A percentile compares a stretch with the other conserved stretches of the same genome.
These are phyloP conservation scores for Neopelma chrysocephalum DNA, from an alignment of 2,797 vertebrate genomes.

Conservation along the genomic window DNA sequence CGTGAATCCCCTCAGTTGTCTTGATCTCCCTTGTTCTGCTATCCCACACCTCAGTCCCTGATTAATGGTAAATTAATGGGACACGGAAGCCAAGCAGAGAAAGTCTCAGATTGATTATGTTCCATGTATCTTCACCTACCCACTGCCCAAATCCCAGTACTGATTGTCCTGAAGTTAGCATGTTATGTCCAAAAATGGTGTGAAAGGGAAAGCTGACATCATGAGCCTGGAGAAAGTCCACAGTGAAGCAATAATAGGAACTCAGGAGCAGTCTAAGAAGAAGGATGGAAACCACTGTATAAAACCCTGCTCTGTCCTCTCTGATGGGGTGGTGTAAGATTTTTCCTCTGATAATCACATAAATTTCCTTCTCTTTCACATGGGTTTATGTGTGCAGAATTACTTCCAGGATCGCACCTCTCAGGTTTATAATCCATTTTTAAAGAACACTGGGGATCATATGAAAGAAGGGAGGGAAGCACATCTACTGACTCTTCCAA, in stretches of 20 bases:
- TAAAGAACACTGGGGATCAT: neutral
- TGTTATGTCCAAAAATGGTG: neutral
- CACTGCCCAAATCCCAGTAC: neutral
- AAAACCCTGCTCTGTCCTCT: neutral
- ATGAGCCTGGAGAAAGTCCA: neutral
- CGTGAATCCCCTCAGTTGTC: neutral
- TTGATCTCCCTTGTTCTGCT: neutral
- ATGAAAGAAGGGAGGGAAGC: neutral
- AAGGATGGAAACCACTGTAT: neutral
- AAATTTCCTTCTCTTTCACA: neutral
- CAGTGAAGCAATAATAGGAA: neutral
- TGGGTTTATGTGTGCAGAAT: neutral
- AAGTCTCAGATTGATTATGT: neutral
- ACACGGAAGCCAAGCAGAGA: neutral
- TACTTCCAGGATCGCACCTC: neutral
- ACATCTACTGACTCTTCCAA: neutral
- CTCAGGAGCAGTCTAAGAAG: neutral
- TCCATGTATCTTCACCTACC: neutral
- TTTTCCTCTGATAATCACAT: neutral
- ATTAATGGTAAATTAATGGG: neutral
- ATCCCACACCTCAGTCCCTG: neutral
- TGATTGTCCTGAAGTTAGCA: neutral
- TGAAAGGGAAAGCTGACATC: neutral
- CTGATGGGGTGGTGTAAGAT: neutral
- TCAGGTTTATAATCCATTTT: neutral